A percentile compares a stretch with the other conserved stretches of the same genome.
These are phyloP conservation scores for Sarcophaga subvicina DNA, from an alignment of 2,888 invertebrate genomes.

Conservation along the genomic window DNA sequence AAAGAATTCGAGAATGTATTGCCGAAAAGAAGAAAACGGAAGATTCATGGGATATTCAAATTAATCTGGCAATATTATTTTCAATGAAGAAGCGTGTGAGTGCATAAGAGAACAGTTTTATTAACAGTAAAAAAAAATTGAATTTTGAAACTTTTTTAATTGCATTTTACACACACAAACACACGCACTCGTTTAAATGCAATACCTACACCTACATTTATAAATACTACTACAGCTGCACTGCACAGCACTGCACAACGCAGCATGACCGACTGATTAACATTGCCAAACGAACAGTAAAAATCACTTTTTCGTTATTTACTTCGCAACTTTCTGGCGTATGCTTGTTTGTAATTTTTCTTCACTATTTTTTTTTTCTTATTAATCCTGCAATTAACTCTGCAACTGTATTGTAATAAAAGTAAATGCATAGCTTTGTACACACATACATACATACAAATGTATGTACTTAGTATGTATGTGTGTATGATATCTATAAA, in stretches of 20 bases:
- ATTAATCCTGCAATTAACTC: constrained; percentile 46
- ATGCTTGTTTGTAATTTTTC: no score
- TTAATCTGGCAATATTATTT: background rate
- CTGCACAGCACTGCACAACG: background rate
- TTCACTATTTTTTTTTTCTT: constrained; percentile 7
- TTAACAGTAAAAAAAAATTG: constrained; percentile 78
- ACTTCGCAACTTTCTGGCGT: constrained; percentile 14
- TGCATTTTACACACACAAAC: constrained; percentile 70
- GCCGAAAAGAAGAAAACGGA: no score
- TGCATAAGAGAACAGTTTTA: constrained; percentile 76
- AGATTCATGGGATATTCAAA: background rate
- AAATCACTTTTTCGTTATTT: constrained; percentile 3
- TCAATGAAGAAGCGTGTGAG: background rate
- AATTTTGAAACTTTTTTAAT: constrained; percentile 80
- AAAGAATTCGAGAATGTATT: no score
- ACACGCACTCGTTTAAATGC: constrained; percentile 30
- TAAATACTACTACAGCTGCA: no score
- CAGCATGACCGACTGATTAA: constrained; percentile 37
- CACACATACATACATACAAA: background rate
- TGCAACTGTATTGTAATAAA: background rate
- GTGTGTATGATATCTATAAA: background rate
- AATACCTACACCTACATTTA: constrained; percentile 4
- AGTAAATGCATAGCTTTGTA: constrained; percentile 25
- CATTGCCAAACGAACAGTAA: constrained; percentile 62
- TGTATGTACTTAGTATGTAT: background rate